Conservation (phyloP, 2,888 invertebrate species). For the Drosophila fulvimacula region DNA sequence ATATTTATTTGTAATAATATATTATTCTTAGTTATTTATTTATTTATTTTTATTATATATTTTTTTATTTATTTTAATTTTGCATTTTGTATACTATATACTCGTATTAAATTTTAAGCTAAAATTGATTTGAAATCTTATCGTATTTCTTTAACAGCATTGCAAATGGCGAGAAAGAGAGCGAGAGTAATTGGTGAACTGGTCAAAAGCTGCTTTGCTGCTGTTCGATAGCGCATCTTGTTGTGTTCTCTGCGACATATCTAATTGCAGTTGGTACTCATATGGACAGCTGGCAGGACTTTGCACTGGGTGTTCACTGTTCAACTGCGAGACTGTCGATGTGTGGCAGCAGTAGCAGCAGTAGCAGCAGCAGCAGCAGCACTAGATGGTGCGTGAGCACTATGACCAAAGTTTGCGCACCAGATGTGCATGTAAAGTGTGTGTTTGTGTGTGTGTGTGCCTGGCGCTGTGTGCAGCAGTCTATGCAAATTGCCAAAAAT, state of each 20-base stretch:
- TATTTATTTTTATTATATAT: no score
- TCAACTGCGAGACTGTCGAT: conserved; percentile 35
- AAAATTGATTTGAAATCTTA: no score
- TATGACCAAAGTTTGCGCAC: conserved; percentile 57
- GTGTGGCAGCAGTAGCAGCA: not conserved
- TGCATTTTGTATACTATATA: no score
- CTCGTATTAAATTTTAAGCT: no score
- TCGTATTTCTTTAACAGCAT: no score
- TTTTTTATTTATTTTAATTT: no score
- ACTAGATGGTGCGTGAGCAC: conserved; percentile 53
- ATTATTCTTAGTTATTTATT: no score
- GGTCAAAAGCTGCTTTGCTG: conserved; percentile 11
- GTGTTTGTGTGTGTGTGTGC: not conserved
- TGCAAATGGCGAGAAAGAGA: not conserved
- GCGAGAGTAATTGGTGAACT: no score
- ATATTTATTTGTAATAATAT: no score
- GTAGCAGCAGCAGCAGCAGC: conserved; percentile 19
- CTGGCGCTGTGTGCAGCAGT: conserved; percentile 28
- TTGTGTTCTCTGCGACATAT: conserved; percentile 21
- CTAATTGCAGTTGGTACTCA: conserved; percentile 27
- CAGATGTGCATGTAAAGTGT: conserved; percentile 50
- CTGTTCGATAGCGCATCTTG: conserved; percentile 1
- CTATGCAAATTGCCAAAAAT: conserved; percentile 70
- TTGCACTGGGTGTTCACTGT: conserved; percentile 26
- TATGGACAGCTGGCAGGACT: conserved; percentile 7